phyloP scores from a whole-genome alignment of 2,113 vertebrate species.

The Ondatra zibethicus region DNA sequence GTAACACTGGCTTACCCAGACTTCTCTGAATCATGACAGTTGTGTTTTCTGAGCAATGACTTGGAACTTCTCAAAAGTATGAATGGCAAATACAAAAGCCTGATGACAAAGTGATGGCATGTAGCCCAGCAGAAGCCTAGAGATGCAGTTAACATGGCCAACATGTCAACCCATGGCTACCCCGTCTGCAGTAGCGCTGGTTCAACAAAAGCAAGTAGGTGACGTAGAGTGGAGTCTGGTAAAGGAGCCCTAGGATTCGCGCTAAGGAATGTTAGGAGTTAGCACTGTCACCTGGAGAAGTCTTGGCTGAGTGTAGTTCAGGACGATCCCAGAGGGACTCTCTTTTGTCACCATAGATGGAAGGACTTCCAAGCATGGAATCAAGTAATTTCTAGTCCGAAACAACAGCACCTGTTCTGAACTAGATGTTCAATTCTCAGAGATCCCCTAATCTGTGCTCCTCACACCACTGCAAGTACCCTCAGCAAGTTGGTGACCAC shows the following conservation, averaged over 20 bases:
- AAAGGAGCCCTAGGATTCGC: background rate
- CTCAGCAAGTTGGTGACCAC: background rate
- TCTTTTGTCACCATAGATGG: background rate
- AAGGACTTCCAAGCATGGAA: conserved; percentile 40
- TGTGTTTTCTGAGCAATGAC: conserved; percentile 39
- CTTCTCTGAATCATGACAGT: background rate
- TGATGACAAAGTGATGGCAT: background rate
- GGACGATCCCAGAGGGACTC: background rate
- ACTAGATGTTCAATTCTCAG: background rate
- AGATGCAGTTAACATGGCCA: background rate
- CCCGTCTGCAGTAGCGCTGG: background rate
- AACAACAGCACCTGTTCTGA: conserved; percentile 27
- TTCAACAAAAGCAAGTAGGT: background rate
- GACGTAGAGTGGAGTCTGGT: background rate
- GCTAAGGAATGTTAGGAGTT: background rate
- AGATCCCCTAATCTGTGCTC: background rate
- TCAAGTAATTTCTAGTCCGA: background rate
- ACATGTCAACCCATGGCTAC: background rate
- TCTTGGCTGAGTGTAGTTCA: background rate
- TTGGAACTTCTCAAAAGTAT: conserved; percentile 13
- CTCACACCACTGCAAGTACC: background rate
- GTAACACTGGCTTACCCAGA: background rate
- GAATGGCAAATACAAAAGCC: conserved; percentile 1
- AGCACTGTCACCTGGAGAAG: background rate
- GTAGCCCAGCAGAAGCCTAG: background rate